Evolutionary conservation across 2,113 vertebrate species (phyloP), one percentile per base, ranked within the genome.

Genomic region (Apteryx owenii): DNA sequence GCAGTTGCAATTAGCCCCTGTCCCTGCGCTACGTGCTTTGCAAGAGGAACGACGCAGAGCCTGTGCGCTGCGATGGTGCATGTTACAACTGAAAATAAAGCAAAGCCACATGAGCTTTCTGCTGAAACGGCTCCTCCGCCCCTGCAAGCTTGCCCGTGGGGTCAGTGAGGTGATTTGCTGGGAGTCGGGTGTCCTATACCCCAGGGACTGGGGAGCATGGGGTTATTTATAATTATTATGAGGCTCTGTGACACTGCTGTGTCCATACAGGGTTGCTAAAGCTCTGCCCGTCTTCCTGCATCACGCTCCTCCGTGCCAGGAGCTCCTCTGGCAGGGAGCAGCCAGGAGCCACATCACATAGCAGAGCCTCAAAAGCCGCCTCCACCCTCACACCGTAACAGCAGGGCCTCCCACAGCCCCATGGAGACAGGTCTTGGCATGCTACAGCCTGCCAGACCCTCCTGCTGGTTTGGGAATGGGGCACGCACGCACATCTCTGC

Each of bases 351-450:
- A 33, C 31, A 33, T 60, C 56, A 33, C 29, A 20, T 33, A 20
- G 56, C 56, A 29, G 22, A 58, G 46, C 18, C 51, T 65, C 82
- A 54, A 65, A 70, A 51, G 64, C 20, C 69, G 46, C 16, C 23
- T 36, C 46, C n/a, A 31, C 22, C 0, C 2, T 29, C 26, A 23
- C 50, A n/a, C 12, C 0, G 7, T 2, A 6, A 38, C 0, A 23
- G 5, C 29, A 50, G 56, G 10, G 7, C 5, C 12, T 86, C n/a
- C 62, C 2, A 3, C 31, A 36, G n/a, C 23, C 56, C 31, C 56
- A 17, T 33, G 31, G 56, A 19, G 56, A 33, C 31, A 10, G 56
- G 29, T 31, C 56, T 60, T 60, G 56, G 56, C 56, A 60, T 18
- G 56, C 56, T 20, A 9, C 29, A 19, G 56, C 56, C 56, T 10